phyloP scores from a whole-genome alignment of 1,140 invertebrate species.

The Caenorhabditis tropicalis region DNA sequence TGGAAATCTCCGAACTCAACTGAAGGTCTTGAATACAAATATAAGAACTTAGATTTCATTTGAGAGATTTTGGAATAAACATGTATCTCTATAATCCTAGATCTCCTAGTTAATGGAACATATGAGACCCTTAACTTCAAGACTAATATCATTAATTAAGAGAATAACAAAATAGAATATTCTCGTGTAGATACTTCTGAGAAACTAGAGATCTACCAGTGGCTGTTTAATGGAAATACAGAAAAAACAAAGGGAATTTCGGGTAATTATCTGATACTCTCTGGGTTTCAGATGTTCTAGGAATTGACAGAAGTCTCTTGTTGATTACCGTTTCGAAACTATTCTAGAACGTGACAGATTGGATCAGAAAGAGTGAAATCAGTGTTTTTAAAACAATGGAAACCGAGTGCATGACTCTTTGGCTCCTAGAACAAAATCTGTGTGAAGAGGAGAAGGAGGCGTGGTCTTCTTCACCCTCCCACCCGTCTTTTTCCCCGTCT shows the following conservation, averaged over 20 bases:
- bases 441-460: not conserved
- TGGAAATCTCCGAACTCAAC: not conserved
- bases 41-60: no score
- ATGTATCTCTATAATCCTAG: no score
- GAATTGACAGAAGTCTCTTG: no score
- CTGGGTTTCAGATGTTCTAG: no score
- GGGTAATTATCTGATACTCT: no score
- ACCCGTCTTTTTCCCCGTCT: slow-evolving; percentile 21
- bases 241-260: no score
- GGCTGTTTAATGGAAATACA: no score
- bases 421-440: slow-evolving; percentile 14
- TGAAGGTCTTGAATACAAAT: not conserved
- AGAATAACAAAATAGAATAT: not conserved
- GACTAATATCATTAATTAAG: not conserved
- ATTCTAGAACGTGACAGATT: no score
- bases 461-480: slow-evolving; percentile 17
- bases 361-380: not conserved
- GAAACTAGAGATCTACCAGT: not conserved
- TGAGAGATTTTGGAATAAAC: no score
- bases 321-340: no score
- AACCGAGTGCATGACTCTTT: not conserved
- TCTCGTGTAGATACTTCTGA: no score
- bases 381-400: not conserved
- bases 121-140: not conserved
- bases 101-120: not conserved